Evolutionary conservation across 1,140 invertebrate genomes (phyloP).

Genomic region (Colletes gigas): DNA sequence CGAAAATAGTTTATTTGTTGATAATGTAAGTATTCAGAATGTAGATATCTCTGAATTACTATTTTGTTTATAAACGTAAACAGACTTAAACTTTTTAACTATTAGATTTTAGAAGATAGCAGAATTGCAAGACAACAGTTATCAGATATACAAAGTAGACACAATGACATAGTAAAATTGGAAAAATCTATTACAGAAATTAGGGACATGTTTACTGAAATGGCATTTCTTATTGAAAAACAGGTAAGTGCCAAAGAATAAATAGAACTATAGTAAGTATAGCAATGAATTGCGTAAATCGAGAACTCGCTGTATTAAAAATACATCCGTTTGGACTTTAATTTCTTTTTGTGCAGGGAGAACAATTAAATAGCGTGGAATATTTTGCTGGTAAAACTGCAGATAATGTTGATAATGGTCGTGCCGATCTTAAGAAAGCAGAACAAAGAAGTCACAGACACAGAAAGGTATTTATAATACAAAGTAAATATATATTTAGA

Average conservation of each 20-base stretch:
- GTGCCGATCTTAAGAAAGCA: slow-evolving; percentile 85
- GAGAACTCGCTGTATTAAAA: neutral
- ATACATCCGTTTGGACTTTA: slow-evolving; percentile 4
- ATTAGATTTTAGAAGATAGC: slow-evolving; percentile 91
- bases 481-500: slow-evolving; percentile 5
- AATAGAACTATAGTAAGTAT: neutral
- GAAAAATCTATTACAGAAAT: slow-evolving; percentile 91
- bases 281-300: too few species aligned
- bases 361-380: slow-evolving; percentile 87
- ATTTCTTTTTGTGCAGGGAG: slow-evolving; percentile 82
- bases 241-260: slow-evolving; percentile 81
- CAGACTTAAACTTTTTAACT: slow-evolving; percentile 42
- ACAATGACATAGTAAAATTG: slow-evolving; percentile 91
- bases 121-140: slow-evolving; percentile 89
- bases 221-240: slow-evolving; percentile 88
- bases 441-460: slow-evolving; percentile 85
- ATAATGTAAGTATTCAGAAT: slow-evolving; percentile 82
- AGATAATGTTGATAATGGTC: slow-evolving; percentile 85
- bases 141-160: slow-evolving; percentile 91
- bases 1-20: slow-evolving; percentile 83
- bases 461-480: slow-evolving; percentile 82
- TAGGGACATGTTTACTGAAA: slow-evolving; percentile 91
- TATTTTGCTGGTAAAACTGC: slow-evolving; percentile 86
- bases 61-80: slow-evolving; percentile 10
- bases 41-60: slow-evolving; percentile 18